Evolutionary conservation across 2,113 vertebrate genomes (phyloP), one percentile per base, ranked within the genome.

Genomic region (Crypturellus undulatus): DNA sequence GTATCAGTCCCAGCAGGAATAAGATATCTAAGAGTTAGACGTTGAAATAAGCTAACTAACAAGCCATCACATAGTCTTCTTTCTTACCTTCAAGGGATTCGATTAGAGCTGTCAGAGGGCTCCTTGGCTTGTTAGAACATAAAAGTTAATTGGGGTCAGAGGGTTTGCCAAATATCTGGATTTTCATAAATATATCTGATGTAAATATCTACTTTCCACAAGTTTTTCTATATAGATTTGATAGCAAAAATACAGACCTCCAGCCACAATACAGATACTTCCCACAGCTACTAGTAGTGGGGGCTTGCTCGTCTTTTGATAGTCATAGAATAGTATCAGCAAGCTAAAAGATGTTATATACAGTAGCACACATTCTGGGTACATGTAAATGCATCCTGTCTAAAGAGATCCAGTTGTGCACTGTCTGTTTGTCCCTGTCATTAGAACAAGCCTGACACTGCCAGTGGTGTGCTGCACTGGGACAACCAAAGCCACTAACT

Each of bases 21-120:
- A 84, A 87, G 58, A 30, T 26, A 52, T 82, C 65, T 68, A 84
- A 76, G 42, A 81, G 22, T 34, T 52, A 91, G 75, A 91, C 84
- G 76, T 62, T 59, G 82, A 84, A 91, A 95, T 72, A 92, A 52
- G 59, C 60, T 52, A 79, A 76, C 38, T 94, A 87, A 52, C 69
- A 93, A 75, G 14, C 32, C 86, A 73, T 79, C 67, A 91, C 92
- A 84, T 13, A 3, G 6, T 22, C 60, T 2, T 93, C 78, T 89
- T 91, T 28, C n/a, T 81, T 81, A 47, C 52, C 84, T 82, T 86
- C 54, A 87, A 63, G 92, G 70, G 89, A 47, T n/a, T 62, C 5
- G 7, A 15, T 87, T 81, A 65, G 36, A 87, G 32, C 49, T 92
- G 67, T 68, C 49, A 84, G 47, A 82, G 9, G 3, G 22, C 21